Percentiles rank a stretch among this genome's conserved stretches.
These are phyloP conservation scores for Anguilla pacifica DNA, from an alignment of 2,797 vertebrate species.

Conservation along the genomic window DNA sequence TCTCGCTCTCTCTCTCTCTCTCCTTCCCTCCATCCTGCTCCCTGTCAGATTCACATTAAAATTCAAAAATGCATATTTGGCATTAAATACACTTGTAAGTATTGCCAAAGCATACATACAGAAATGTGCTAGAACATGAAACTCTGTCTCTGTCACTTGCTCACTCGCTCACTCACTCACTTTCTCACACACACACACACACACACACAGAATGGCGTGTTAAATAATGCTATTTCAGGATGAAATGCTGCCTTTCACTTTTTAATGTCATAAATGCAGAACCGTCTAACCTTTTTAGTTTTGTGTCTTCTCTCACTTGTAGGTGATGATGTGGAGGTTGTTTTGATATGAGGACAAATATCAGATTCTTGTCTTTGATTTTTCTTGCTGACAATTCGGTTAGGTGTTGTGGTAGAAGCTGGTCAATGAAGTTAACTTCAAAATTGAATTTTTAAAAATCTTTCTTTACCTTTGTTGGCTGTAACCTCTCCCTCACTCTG, in stretches of 20 bases:
- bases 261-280: not conserved
- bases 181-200: no score
- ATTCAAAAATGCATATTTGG: no score
- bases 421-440: not conserved
- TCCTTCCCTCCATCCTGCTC: no score
- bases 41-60: no score
- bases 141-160: no score
- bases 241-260: not conserved
- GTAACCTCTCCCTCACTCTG: not conserved
- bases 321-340: not conserved
- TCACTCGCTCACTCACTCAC: no score
- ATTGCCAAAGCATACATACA: no score
- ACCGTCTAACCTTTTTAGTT: not conserved
- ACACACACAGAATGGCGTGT: not conserved
- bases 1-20: no score
- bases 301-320: not conserved
- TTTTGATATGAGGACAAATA: not conserved
- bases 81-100: no score
- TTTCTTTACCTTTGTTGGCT: not conserved
- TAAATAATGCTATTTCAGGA: not conserved
- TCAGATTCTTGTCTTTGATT: not conserved
- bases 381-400: not conserved
- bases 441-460: not conserved
- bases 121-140: no score
- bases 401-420: not conserved